These are phyloP conservation scores for Gasteruption jaculator DNA, from an alignment of 2,888 invertebrate genomes.

Conservation along the genomic window DNA sequence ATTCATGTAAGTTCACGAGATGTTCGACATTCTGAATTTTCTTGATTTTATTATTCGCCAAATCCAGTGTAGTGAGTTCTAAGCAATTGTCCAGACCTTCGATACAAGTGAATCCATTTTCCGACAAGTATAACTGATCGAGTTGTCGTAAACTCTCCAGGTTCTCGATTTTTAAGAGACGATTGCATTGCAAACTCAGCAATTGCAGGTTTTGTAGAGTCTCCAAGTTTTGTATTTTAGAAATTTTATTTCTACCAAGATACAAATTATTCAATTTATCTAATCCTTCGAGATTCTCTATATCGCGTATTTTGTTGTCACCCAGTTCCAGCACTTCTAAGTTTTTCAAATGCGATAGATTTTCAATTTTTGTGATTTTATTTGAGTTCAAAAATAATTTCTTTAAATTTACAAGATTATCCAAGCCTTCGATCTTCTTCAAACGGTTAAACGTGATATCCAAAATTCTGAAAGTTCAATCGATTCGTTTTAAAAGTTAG, in stretches of 20 bases:
- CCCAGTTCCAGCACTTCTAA: conserved; percentile 88
- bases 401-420: conserved; percentile 68
- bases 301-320: conserved; percentile 86
- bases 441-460: conserved; percentile 96
- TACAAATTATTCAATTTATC: conserved; percentile 73
- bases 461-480: conserved; percentile 65
- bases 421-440: conserved; percentile 78
- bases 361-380: conserved; percentile 81
- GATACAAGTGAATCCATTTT: conserved; percentile 81
- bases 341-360: conserved; percentile 73
- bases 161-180: conserved; percentile 83
- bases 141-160: conserved; percentile 69
- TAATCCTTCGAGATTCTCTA: conserved; percentile 80
- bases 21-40: conserved; percentile 74
- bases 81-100: conserved; percentile 71
- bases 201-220: conserved; percentile 69
- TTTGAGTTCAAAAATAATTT: conserved; percentile 89
- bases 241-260: conserved; percentile 93
- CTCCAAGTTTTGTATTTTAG: conserved; percentile 78
- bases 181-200: conserved; percentile 87
- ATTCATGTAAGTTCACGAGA: conserved; percentile 78
- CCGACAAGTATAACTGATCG: conserved; percentile 87
- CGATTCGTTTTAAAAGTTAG: too few relatives aligned
- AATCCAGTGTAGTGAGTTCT: conserved; percentile 79
- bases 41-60: conserved; percentile 83